phyloP scores from a whole-genome alignment of 2,113 vertebrate species.

The Regulus satrapa region DNA sequence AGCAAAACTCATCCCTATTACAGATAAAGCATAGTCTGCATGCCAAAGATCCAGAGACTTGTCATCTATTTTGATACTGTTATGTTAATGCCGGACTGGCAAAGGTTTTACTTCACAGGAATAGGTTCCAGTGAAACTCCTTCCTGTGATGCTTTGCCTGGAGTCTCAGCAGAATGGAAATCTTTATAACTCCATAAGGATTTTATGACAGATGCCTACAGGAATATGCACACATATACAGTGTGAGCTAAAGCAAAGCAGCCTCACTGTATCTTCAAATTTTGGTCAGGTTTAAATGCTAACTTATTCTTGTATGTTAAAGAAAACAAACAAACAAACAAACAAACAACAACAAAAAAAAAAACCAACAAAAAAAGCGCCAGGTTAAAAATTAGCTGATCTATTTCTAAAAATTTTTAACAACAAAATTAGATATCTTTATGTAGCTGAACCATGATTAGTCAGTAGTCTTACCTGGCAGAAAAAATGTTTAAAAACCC shows the following conservation, averaged over 20 bases:
- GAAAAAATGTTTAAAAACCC: background rate
- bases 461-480: background rate
- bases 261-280: background rate
- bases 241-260: background rate
- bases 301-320: background rate
- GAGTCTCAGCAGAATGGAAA: conserved; percentile 5
- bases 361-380: too few relatives aligned
- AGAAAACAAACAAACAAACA: too few relatives aligned
- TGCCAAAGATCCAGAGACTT: background rate
- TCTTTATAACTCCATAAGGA: background rate
- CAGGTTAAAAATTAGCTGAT: background rate
- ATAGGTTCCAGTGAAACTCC: background rate
- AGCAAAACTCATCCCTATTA: background rate
- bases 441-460: background rate
- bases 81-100: background rate
- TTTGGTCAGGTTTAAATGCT: background rate
- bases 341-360: too few relatives aligned
- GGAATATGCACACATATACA: background rate
- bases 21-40: background rate
- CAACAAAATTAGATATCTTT: background rate
- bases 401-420: background rate
- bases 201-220: conserved; percentile 12
- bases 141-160: background rate
- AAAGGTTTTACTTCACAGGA: conserved; percentile 12
- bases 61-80: background rate